phyloP scores from a whole-genome alignment of 2,113 vertebrate species.

The Triplophysa rosa region DNA sequence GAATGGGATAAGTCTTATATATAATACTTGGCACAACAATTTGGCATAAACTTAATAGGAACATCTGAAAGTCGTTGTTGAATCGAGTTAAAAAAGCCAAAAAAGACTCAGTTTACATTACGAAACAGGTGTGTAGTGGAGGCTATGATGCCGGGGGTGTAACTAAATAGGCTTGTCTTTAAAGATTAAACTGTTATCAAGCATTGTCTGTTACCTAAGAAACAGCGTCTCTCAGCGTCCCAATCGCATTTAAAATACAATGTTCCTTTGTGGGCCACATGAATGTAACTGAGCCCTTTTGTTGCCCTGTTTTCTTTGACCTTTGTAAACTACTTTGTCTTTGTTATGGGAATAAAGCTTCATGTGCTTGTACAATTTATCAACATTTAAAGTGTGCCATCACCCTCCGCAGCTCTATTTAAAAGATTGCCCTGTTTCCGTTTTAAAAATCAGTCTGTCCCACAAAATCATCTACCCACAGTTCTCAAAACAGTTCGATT shows the following conservation, averaged over 20 bases:
- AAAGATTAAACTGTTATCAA: background rate
- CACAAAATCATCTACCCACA: background rate
- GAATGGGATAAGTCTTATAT: background rate
- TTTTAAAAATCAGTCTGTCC: background rate
- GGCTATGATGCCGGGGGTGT: background rate
- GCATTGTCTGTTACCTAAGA: slow-evolving; percentile 13
- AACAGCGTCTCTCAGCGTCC: background rate
- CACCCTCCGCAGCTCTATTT: background rate
- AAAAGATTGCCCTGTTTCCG: background rate
- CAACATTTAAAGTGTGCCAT: slow-evolving; percentile 12
- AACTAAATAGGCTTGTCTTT: slow-evolving; percentile 3
- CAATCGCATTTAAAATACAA: slow-evolving; percentile 27
- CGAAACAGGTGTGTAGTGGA: slow-evolving; percentile 26
- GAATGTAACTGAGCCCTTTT: slow-evolving; percentile 9
- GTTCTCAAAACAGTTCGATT: background rate
- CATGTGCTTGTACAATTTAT: background rate
- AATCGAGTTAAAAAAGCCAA: background rate
- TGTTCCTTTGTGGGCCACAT: slow-evolving; percentile 20
- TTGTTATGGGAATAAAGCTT: background rate
- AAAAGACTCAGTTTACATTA: background rate
- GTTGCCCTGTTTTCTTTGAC: background rate
- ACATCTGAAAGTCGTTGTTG: background rate
- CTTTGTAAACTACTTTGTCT: background rate
- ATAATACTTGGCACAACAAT: background rate
- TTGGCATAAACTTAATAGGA: background rate